Conservation (phyloP, 2,888 invertebrate genomes). For the Monopis laevigella region DNA sequence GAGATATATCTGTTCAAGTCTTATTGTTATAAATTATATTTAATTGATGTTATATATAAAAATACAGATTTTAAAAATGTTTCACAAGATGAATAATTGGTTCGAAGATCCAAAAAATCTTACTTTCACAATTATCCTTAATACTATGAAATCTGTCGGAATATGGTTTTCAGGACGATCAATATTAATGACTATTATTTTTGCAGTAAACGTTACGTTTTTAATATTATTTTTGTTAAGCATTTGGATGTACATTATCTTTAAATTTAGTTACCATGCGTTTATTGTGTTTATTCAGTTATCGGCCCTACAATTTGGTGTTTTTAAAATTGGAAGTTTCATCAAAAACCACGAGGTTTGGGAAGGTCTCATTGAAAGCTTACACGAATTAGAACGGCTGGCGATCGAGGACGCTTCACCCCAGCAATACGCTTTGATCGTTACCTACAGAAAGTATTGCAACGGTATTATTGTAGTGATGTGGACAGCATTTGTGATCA, state of each 20-base stretch:
- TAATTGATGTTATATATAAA: no score
- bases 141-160: neutral
- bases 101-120: constrained; percentile 1
- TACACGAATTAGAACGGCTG: neutral
- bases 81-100: neutral
- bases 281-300: neutral
- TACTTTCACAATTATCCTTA: neutral
- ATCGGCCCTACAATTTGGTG: neutral
- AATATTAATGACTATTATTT: neutral
- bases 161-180: neutral
- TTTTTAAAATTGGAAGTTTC: neutral
- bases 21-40: no score
- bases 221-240: neutral
- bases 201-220: neutral
- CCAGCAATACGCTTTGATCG: neutral
- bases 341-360: neutral
- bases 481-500: no score
- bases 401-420: neutral
- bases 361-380: neutral
- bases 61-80: no score
- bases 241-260: neutral
- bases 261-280: neutral
- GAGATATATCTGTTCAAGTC: no score
- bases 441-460: neutral
- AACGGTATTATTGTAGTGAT: neutral